Conservation (phyloP, 1,140 invertebrate species). For the Rhyzopertha dominica region DNA sequence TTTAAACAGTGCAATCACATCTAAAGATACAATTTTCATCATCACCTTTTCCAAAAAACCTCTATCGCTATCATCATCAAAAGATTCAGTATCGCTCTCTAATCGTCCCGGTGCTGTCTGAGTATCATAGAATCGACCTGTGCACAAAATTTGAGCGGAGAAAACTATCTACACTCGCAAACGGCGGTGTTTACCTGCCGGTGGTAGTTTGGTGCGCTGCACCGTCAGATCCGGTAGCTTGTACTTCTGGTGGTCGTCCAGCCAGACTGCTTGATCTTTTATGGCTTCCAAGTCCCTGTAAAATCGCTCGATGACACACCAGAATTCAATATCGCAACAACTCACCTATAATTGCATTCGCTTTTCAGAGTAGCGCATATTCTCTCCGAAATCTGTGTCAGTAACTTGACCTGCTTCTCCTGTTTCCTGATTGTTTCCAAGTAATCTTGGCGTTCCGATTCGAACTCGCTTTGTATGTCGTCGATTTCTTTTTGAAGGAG, state of each 20-base stretch:
- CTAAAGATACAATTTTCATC: constrained; percentile 1
- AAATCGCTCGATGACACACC: constrained; percentile 16
- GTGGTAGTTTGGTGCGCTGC: constrained; percentile 63
- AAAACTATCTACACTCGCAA: constrained; percentile 5
- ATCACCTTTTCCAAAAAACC: constrained; percentile 25
- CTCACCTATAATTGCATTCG: constrained; percentile 69
- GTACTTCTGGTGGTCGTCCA: constrained; percentile 71
- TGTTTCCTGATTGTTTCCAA: constrained; percentile 77
- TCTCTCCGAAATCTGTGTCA: constrained; percentile 66
- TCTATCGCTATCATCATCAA: constrained; percentile 19
- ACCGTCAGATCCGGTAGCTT: constrained; percentile 62
- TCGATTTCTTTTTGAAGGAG: constrained; percentile 66
- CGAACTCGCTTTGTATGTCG: constrained; percentile 80
- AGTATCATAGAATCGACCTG: constrained; percentile 40
- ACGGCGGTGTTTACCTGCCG: constrained; percentile 50
- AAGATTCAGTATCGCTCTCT: constrained; percentile 35
- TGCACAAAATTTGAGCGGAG: constrained; percentile 4
- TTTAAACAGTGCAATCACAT: constrained; percentile 26
- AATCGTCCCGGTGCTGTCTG: constrained; percentile 49
- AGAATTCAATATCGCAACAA: not conserved
- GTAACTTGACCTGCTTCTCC: constrained; percentile 66
- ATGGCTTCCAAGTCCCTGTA: constrained; percentile 61
- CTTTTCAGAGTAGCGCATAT: constrained; percentile 65
- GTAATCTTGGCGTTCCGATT: constrained; percentile 77
- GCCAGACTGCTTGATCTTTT: constrained; percentile 67